Evolutionary conservation across 2,113 vertebrate genomes (phyloP).

Genomic region (Caretta caretta): DNA sequence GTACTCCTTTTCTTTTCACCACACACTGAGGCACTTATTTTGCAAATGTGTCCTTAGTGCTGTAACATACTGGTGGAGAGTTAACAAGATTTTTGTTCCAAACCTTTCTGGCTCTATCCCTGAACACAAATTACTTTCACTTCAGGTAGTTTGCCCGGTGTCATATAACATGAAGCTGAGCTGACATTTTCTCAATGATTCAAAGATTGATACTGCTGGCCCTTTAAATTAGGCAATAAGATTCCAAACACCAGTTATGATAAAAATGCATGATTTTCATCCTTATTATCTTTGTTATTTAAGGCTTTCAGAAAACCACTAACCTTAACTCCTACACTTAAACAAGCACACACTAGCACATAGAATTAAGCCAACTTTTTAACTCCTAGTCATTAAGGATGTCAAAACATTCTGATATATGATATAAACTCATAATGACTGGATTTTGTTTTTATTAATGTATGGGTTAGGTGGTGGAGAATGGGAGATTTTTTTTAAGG

Average conservation of each 20-base stretch:
- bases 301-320: conserved; percentile 74
- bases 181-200: neutral
- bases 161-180: neutral
- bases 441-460: conserved; percentile 72
- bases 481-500: conserved; percentile 57
- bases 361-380: conserved; percentile 72
- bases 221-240: conserved; percentile 66
- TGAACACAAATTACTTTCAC: neutral
- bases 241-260: conserved; percentile 59
- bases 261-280: conserved; percentile 57
- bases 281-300: conserved; percentile 73
- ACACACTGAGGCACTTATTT: rapidly evolving
- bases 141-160: rapidly evolving
- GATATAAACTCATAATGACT: conserved; percentile 74
- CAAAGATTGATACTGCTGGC: conserved; percentile 39
- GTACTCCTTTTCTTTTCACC: no score
- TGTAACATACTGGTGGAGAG: neutral
- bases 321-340: conserved; percentile 76
- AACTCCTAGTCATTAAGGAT: conserved; percentile 76
- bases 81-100: neutral
- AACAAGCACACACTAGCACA: conserved; percentile 76
- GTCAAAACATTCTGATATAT: conserved; percentile 79
- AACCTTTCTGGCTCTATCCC: neutral
- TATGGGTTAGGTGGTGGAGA: conserved; percentile 65
- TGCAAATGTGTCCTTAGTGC: neutral